Evolutionary conservation across 2,888 invertebrate species (phyloP).

Genomic region (Eilema caniola): DNA sequence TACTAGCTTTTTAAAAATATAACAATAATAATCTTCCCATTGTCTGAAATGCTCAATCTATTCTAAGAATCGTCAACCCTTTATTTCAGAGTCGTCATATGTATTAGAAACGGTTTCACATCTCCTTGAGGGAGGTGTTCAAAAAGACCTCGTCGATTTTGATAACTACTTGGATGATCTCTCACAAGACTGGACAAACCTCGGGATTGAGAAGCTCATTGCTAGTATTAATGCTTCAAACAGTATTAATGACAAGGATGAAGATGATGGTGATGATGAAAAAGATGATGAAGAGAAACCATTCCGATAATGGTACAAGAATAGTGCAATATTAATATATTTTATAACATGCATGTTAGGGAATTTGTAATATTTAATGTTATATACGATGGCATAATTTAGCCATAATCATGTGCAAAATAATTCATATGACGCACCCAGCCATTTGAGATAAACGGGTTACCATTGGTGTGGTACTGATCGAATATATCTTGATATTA

Average conservation of each 20-base stretch:
- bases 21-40: no score
- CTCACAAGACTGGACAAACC: constrained; percentile 95
- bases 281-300: constrained; percentile 35
- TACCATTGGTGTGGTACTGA: not conserved
- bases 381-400: not conserved
- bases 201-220: constrained; percentile 77
- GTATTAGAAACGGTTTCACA: constrained; percentile 89
- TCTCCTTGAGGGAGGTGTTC: constrained; percentile 90
- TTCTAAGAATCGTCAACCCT: no score
- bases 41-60: no score
- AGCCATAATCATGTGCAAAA: constrained; percentile 1
- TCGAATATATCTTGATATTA: constrained; percentile 4
- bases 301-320: constrained; percentile 35
- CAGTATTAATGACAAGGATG: constrained; percentile 50
- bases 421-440: constrained; percentile 1
- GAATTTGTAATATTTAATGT: not conserved
- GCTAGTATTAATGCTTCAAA: constrained; percentile 70
- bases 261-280: constrained; percentile 30
- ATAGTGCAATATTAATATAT: constrained; percentile 7
- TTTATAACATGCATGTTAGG: constrained; percentile 20
- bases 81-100: constrained; percentile 74
- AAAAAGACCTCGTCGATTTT: constrained; percentile 95
- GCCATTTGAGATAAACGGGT: constrained; percentile 1
- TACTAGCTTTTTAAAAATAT: no score
- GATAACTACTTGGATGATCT: constrained; percentile 98